phyloP scores from a whole-genome alignment of 2,113 vertebrate genomes.

The Dromaius novaehollandiae region DNA sequence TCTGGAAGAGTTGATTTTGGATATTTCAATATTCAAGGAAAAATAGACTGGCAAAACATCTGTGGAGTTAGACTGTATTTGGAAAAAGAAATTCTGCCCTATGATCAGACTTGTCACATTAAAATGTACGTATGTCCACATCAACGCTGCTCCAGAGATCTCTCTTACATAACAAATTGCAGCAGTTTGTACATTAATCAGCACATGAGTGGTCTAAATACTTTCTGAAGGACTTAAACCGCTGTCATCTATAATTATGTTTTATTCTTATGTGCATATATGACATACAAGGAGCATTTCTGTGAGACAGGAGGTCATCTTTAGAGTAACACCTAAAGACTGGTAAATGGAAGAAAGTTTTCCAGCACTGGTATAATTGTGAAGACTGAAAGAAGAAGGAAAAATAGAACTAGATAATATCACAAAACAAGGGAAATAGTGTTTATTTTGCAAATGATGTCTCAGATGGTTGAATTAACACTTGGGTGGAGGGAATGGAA shows the following conservation, averaged over 20 bases:
- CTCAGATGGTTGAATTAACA: background rate
- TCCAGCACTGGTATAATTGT: background rate
- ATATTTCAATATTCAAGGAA: slow-evolving; percentile 14
- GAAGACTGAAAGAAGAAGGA: background rate
- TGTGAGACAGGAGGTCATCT: background rate
- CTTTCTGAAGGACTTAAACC: background rate
- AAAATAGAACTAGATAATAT: background rate
- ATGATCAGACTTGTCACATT: background rate
- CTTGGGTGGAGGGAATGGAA: background rate
- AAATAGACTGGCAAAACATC: background rate
- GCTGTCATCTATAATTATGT: background rate
- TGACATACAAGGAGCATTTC: background rate
- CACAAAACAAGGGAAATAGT: background rate
- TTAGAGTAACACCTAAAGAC: background rate
- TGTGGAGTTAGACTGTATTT: background rate
- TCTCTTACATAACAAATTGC: background rate
- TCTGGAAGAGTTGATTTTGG: background rate
- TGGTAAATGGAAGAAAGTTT: background rate
- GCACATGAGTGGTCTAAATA: background rate
- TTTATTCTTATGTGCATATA: background rate
- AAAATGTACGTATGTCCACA: background rate
- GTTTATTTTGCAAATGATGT: background rate
- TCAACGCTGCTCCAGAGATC: background rate
- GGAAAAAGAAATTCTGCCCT: background rate
- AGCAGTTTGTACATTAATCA: background rate